phyloP scores from a whole-genome alignment of 2,113 vertebrate species.

The Parus major region DNA sequence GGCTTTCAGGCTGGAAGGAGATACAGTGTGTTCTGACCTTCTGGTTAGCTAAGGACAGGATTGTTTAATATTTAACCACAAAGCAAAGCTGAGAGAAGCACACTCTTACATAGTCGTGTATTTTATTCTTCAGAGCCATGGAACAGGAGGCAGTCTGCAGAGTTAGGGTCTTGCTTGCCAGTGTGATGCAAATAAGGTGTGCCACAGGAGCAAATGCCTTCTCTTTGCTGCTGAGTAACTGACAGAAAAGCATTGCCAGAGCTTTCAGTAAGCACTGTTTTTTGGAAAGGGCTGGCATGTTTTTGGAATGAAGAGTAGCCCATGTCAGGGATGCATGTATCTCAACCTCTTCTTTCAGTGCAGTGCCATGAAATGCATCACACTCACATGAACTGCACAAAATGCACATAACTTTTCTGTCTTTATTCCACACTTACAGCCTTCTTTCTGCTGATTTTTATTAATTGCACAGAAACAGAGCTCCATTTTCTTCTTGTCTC shows the following conservation, averaged over 20 bases:
- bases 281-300: neutral
- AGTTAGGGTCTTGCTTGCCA: neutral
- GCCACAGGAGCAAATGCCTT: constrained; percentile 12
- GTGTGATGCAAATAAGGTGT: constrained; percentile 13
- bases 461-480: constrained; percentile 32
- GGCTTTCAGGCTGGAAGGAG: constrained; percentile 10
- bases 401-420: constrained; percentile 1
- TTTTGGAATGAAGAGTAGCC: neutral
- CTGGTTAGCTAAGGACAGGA: neutral
- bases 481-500: constrained; percentile 29
- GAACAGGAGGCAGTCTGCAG: neutral
- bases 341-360: neutral
- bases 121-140: neutral
- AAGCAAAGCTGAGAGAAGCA: neutral
- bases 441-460: constrained; percentile 41
- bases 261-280: neutral
- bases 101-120: neutral
- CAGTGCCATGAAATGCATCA: neutral
- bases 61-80: constrained; percentile 38
- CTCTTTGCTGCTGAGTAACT: constrained; percentile 16
- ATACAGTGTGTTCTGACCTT: constrained; percentile 35
- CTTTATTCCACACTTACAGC: neutral
- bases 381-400: neutral
- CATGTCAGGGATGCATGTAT: neutral
- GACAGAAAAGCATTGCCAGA: neutral